Percentiles rank a stretch among this genome's conserved stretches.
These are phyloP conservation scores for Dermolepida albohirtum DNA, from an alignment of 2,888 invertebrate genomes.

Conservation along the genomic window DNA sequence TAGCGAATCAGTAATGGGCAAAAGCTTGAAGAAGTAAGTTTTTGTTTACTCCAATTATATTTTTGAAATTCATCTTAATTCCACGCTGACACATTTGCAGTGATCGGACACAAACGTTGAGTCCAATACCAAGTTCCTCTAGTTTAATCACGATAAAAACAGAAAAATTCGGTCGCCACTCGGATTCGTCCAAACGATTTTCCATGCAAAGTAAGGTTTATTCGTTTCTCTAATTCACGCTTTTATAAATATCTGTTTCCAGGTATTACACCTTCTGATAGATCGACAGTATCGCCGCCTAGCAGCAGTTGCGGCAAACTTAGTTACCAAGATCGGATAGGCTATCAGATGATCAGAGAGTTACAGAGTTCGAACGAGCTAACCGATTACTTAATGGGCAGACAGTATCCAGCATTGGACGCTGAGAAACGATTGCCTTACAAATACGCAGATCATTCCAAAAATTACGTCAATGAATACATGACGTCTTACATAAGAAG, in stretches of 20 bases:
- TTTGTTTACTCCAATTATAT: constrained; percentile 14
- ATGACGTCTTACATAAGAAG: constrained; percentile 30
- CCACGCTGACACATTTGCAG: constrained; percentile 62
- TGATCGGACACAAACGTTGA: constrained; percentile 82
- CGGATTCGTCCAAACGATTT: constrained; percentile 68
- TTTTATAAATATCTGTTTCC: constrained; percentile 40
- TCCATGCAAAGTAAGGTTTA: constrained; percentile 70
- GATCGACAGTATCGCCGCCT: constrained; percentile 67
- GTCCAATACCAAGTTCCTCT: constrained; percentile 89
- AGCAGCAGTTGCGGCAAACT: constrained; percentile 69
- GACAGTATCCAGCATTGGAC: constrained; percentile 22
- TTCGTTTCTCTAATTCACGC: not conserved
- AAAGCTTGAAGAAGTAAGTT: constrained; percentile 67
- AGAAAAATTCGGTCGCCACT: constrained; percentile 63
- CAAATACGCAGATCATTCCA: constrained; percentile 30
- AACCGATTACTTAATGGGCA: constrained; percentile 25
- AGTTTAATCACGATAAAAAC: constrained; percentile 68
- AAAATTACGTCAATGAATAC: constrained; percentile 30
- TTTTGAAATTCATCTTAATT: constrained; percentile 28
- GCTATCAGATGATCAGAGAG: constrained; percentile 74
- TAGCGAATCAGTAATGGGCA: constrained; percentile 78
- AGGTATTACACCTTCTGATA: constrained; percentile 69
- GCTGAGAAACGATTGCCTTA: constrained; percentile 20
- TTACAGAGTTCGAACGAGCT: constrained; percentile 32
- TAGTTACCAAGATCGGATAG: constrained; percentile 80